Percentiles rank a stretch among this genome's conserved stretches.
Evolutionary conservation across 2,888 invertebrate species (phyloP).

Genomic region (Empis livida): DNA sequence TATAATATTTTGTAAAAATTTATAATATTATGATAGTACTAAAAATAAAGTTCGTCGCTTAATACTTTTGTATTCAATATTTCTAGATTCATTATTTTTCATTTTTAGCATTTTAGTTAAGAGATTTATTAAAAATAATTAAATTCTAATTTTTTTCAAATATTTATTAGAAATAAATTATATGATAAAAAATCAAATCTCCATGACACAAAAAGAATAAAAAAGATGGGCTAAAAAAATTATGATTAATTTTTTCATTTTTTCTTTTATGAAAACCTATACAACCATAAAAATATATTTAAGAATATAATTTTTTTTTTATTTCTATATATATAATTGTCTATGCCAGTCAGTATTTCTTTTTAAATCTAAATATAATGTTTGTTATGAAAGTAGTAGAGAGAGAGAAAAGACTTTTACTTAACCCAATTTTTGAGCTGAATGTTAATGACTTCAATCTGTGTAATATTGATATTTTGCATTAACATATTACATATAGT

Average conservation of each 20-base stretch:
- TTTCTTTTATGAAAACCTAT: too few relatives aligned
- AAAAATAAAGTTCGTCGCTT: not conserved
- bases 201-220: not conserved
- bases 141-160: not conserved
- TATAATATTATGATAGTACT: too few relatives aligned
- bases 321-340: too few relatives aligned
- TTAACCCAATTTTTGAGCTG: conserved; percentile 9
- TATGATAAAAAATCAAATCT: not conserved
- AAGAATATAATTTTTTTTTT: too few relatives aligned
- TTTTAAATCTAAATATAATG: too few relatives aligned
- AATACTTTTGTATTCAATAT: not conserved
- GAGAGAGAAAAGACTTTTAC: conserved; percentile 11
- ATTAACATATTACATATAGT: not conserved
- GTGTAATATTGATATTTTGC: not conserved
- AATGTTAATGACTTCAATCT: conserved; percentile 9
- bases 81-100: too few relatives aligned
- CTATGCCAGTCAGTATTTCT: too few relatives aligned
- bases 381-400: conserved; percentile 6
- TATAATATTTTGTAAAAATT: not conserved
- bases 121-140: too few relatives aligned
- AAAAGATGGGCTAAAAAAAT: not conserved
- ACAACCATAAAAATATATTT: too few relatives aligned
- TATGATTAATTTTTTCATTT: too few relatives aligned
- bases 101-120: too few relatives aligned
- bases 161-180: not conserved